These are phyloP conservation scores for Myrmecobius fasciatus DNA, from an alignment of 2,113 vertebrate species.

Conservation along the genomic window DNA sequence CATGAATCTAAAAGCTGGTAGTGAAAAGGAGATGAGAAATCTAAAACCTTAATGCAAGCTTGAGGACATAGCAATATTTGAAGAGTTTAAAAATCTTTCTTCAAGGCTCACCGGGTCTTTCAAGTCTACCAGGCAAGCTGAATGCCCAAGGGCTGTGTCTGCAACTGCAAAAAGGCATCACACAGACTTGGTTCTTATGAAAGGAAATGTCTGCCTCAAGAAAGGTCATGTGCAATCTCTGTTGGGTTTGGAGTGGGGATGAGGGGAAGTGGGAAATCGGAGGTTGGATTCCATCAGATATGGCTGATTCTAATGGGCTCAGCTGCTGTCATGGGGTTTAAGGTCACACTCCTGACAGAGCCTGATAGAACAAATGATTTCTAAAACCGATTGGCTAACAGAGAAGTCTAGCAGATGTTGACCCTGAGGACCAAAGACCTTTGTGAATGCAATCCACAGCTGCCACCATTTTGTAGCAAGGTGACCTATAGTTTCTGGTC, in stretches of 20 bases:
- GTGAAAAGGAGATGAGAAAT: not conserved
- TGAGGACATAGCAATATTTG: not conserved
- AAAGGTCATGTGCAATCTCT: not conserved
- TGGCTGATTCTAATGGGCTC: too few species aligned
- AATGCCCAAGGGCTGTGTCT: not conserved
- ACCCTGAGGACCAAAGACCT: too few species aligned
- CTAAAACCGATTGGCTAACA: not conserved
- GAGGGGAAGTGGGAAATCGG: fast-evolving
- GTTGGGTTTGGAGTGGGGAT: not conserved
- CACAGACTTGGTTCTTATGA: too few species aligned
- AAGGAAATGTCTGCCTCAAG: not conserved
- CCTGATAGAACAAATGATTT: not conserved
- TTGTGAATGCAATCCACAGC: not conserved
- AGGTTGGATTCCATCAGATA: not conserved
- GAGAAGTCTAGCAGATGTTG: not conserved
- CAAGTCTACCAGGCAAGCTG: fast-evolving
- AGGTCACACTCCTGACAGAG: not conserved
- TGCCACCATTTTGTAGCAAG: not conserved
- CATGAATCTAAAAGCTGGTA: not conserved
- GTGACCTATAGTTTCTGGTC: not conserved
- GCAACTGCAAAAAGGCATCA: not conserved
- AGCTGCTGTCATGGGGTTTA: not conserved
- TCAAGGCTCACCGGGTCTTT: not conserved
- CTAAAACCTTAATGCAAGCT: not conserved
- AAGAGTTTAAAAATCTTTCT: not conserved